phyloP scores from a whole-genome alignment of 2,888 invertebrate genomes.

The Timema cristinae region DNA sequence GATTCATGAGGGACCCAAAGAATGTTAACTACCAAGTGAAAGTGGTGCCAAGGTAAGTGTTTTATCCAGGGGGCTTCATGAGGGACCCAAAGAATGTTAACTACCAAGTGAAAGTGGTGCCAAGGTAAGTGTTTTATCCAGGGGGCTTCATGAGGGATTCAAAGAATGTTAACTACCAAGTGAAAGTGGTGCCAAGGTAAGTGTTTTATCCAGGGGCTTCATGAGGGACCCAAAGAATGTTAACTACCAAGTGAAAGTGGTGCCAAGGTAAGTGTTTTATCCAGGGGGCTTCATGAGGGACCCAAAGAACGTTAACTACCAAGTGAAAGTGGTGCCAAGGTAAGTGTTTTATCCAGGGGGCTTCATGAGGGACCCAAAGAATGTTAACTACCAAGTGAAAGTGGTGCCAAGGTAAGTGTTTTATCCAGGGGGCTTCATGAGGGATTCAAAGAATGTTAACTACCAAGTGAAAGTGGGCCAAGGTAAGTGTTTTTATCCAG shows the following conservation, averaged over 20 bases:
- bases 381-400: constrained; percentile 62
- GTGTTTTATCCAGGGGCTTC: constrained; percentile 38
- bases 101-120: constrained; percentile 66
- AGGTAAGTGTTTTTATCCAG: constrained; percentile 45
- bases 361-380: constrained; percentile 55
- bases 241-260: constrained; percentile 63
- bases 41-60: constrained; percentile 61
- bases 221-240: constrained; percentile 56
- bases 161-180: constrained; percentile 58
- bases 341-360: constrained; percentile 34
- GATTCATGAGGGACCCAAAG: constrained; percentile 53
- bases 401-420: constrained; percentile 61
- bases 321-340: constrained; percentile 70
- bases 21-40: constrained; percentile 64
- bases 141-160: constrained; percentile 51
- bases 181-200: constrained; percentile 69
- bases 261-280: constrained; percentile 57
- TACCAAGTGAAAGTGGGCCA: constrained; percentile 67
- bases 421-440: constrained; percentile 42
- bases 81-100: constrained; percentile 58
- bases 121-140: constrained; percentile 49
- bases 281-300: constrained; percentile 47
- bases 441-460: constrained; percentile 57
- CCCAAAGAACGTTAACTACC: constrained; percentile 59
- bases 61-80: constrained; percentile 41